These are phyloP conservation scores for Perccottus glenii DNA, from an alignment of 2,113 vertebrate genomes.

Conservation along the genomic window DNA sequence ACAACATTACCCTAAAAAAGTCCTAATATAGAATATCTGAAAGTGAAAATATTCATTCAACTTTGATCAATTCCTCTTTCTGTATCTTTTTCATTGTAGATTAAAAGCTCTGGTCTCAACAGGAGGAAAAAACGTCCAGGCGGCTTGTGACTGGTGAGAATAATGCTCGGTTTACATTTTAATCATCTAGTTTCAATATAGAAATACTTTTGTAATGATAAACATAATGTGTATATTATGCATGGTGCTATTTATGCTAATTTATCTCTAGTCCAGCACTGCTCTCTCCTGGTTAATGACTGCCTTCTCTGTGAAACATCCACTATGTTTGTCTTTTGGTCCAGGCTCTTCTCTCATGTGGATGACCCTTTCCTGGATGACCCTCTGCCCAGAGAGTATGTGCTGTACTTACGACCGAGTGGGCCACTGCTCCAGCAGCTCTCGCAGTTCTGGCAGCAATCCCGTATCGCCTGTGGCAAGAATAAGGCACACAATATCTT, in stretches of 20 bases:
- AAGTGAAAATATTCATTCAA: slow-evolving; percentile 70
- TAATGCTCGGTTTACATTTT: slow-evolving; percentile 16
- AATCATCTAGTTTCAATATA: background rate
- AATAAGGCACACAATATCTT: slow-evolving; percentile 99
- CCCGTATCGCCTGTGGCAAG: slow-evolving; percentile 92
- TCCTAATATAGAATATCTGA: slow-evolving; percentile 59
- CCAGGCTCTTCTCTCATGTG: slow-evolving; percentile 96
- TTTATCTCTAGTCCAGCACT: slow-evolving; percentile 3
- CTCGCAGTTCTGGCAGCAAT: slow-evolving; percentile 95
- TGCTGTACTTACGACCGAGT: slow-evolving; percentile 94
- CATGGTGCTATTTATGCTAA: background rate
- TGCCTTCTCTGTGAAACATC: background rate
- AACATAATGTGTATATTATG: slow-evolving; percentile 3
- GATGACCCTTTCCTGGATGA: slow-evolving; percentile 96
- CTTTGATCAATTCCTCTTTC: slow-evolving; percentile 33
- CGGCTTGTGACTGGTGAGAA: slow-evolving; percentile 98
- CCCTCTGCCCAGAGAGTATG: slow-evolving; percentile 92
- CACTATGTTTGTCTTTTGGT: background rate
- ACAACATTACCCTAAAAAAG: background rate
- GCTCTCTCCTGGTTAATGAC: slow-evolving; percentile 54
- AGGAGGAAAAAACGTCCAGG: slow-evolving; percentile 95
- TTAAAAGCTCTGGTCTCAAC: slow-evolving; percentile 96
- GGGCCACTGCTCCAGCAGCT: slow-evolving; percentile 95
- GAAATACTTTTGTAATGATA: slow-evolving; percentile 1
- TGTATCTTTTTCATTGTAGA: slow-evolving; percentile 72